Base-by-base conservation (phyloP, 1,140 invertebrate species). In the Drosophila pseudoobscura region DNA sequence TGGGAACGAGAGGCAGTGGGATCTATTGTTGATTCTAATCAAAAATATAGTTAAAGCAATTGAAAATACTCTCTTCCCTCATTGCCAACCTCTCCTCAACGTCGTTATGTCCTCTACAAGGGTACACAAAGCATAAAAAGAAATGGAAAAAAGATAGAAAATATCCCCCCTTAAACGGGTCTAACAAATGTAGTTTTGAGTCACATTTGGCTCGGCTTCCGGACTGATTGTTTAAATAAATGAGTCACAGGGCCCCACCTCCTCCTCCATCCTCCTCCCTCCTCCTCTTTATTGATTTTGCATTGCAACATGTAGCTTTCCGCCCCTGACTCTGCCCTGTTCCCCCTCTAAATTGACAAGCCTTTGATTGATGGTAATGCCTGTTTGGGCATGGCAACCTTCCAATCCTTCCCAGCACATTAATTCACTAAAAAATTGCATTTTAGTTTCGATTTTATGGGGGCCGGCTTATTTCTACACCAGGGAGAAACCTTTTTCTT, bases 151-250 rank as follows among this genome's bases (percentile, higher is more conserved):
- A 45, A 9, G 0, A 6, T 6, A 15, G 51, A 4, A 56, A 49
- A 55, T 22, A 31, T 31, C 31, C 11, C 9, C 45, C 54, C 54
- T 11, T 52, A 39, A 68, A 54, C 46, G 44, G 41, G 44, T 20
- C 57, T 69, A 75, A 68, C 64, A 70, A 80, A 85, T 82, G 58
- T 83, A 68, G 71, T 76, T 87, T 76, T 65, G 52, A 75, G 61
- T 71, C 73, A 63, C 64, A 66, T 75, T 77, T 79, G 59, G 66
- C 56, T 53, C 62, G 60, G 50, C 51, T 24, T 45, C 50, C 57
- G 35, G 61, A 75, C 65, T 59, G 70, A 83, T 84, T 83, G 70
- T 75, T 84, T 69, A 84, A 84, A 76, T 73, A 61, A 85, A 64
- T 59, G 60, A 57, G 51, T 46, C 39, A 66, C 24, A 55, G 35